Evolutionary conservation across 35 echinoderm and acorn worm species (phyloP), one percentile per base, ranked within the genome.

Genomic region (Acanthaster planci): DNA sequence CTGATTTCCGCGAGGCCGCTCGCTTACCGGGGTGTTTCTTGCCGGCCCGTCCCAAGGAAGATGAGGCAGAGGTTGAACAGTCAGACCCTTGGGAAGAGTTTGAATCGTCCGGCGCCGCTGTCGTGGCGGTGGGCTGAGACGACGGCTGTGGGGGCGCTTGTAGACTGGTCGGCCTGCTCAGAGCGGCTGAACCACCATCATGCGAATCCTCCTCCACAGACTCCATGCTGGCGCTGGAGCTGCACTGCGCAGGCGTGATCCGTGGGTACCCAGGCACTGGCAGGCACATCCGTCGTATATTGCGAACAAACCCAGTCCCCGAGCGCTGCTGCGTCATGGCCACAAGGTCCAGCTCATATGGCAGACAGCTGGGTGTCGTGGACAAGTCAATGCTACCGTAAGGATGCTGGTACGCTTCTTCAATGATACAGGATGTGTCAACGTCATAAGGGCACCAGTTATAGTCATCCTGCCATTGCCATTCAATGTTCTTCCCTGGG

Each of bases 381-480:
- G 89, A 87, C 29, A 95, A 60, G 82, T 95, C 93, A 29, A 95
- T 75, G 5, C 26, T 51, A 30, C n/a, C 23, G 14, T 79, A 77
- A 6, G 80, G 47, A 44, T 81, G 42, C 40, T 39, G 76, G 77
- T 84, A 91, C 26, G 89, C 88, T 26, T 91, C 89, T 51, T 91
- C 93, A 15, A 95, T 77, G 37, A 91, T 77, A 1, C 76, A 76
- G 31, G 84, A 75, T 8, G 84, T 82, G 60, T 60, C 58, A 0
- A 95, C 84, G 76, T 95, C 93, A 42, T 95, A 95, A 27, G 89
- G 76, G n/a, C 82, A 91, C 93, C 93, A 95, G 32, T 88, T 80
- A 32, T 29, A 29, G 80, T 90, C 79, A 51, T 95, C 93, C 26
- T 86, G 76, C 93, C 93, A 95, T 35, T 95, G 93, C 93, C 93